A percentile compares a stretch with the other conserved stretches of the same genome.
phyloP scores from a whole-genome alignment of 2,113 vertebrate species.

The Pseudopipra pipra region DNA sequence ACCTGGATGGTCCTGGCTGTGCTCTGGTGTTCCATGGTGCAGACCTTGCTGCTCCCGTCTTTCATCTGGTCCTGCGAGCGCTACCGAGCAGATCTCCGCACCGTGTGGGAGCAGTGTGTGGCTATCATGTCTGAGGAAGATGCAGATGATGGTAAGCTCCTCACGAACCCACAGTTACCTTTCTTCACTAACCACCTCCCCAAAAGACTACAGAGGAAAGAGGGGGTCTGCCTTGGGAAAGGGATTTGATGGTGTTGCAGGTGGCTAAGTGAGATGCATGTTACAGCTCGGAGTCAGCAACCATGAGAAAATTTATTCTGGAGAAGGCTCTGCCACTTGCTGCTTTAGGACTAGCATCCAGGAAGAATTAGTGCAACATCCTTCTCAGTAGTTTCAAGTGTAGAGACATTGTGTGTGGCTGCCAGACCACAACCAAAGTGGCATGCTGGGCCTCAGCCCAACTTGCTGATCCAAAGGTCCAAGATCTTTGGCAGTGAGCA shows the following conservation, averaged over 20 bases:
- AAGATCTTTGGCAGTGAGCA: neutral
- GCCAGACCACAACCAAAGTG: neutral
- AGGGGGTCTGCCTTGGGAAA: neutral
- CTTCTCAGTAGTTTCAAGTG: neutral
- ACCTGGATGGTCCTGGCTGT: conserved; percentile 84
- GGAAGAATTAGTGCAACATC: neutral
- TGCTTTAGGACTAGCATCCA: neutral
- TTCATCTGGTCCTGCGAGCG: conserved; percentile 85
- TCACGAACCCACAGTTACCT: neutral
- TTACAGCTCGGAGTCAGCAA: neutral
- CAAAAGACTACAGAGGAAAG: neutral
- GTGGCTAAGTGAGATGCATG: neutral
- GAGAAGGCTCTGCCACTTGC: neutral
- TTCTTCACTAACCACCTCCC: neutral
- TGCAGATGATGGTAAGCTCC: conserved; percentile 75
- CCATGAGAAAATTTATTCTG: neutral
- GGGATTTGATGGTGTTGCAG: neutral
- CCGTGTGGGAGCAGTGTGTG: conserved; percentile 83
- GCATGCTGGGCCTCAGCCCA: neutral
- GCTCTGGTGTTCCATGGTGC: conserved; percentile 84
- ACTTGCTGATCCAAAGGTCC: neutral
- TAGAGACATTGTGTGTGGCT: neutral
- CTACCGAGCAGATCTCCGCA: conserved; percentile 82
- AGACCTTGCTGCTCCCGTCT: conserved; percentile 80
- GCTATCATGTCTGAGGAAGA: conserved; percentile 83